Evolutionary conservation across 2,888 invertebrate genomes (phyloP).

Genomic region (Limnephilus lunatus): DNA sequence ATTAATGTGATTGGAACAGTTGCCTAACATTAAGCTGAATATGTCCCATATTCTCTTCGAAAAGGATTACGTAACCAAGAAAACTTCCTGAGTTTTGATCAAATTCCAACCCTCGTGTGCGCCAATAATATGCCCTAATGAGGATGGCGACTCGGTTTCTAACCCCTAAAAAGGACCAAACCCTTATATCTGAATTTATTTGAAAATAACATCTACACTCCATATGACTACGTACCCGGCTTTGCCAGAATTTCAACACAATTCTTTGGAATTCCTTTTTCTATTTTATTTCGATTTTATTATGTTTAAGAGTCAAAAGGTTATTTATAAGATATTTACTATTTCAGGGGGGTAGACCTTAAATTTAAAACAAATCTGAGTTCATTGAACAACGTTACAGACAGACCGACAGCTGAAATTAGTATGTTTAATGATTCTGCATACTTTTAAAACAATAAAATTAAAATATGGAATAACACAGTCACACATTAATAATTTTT

Average conservation of each 20-base stretch:
- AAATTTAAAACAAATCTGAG: too few relatives aligned
- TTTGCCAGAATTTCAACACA: background rate
- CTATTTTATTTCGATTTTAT: too few relatives aligned
- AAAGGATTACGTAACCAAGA: background rate
- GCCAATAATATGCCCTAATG: background rate
- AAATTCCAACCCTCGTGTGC: background rate
- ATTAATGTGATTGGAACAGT: background rate
- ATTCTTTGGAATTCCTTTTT: background rate
- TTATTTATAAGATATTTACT: too few relatives aligned
- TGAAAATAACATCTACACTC: background rate
- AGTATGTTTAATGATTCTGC: too few relatives aligned
- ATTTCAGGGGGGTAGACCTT: too few relatives aligned
- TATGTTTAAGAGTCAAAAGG: too few relatives aligned
- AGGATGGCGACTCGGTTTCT: background rate
- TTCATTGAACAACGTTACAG: too few relatives aligned
- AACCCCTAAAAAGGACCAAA: background rate
- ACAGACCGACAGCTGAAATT: too few relatives aligned
- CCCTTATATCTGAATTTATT: background rate
- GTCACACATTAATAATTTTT: too few relatives aligned
- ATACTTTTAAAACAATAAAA: too few relatives aligned
- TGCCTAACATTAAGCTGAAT: background rate
- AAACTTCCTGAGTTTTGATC: background rate
- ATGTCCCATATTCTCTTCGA: background rate
- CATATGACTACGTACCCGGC: background rate
- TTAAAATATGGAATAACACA: too few relatives aligned